These are phyloP conservation scores for Cryptocheilus praepositus DNA, from an alignment of 2,888 invertebrate genomes.

Conservation along the genomic window DNA sequence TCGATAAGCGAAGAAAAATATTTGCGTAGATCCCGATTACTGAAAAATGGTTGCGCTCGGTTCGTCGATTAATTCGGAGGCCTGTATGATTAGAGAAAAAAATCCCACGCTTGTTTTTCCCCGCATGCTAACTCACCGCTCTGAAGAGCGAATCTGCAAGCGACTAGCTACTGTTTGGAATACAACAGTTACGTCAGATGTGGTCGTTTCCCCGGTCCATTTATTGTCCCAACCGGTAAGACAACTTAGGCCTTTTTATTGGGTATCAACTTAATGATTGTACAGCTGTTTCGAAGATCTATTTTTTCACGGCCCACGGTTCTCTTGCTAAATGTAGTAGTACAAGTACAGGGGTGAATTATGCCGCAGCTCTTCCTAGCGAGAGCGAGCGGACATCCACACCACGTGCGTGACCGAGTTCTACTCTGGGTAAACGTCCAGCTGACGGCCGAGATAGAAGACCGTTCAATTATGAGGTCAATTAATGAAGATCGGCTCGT, in stretches of 20 bases:
- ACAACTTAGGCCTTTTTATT: no score
- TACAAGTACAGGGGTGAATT: slow-evolving; percentile 14
- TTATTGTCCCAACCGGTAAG: no score
- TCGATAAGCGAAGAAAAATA: no score
- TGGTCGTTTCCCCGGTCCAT: no score
- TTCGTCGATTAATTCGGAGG: not conserved
- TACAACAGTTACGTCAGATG: no score
- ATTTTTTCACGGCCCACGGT: not conserved
- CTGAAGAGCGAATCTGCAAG: no score
- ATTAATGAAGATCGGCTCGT: slow-evolving; percentile 27
- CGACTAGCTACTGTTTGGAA: no score
- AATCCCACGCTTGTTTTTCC: no score
- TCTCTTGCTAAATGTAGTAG: no score
- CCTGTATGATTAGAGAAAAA: no score
- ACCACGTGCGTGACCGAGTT: not conserved
- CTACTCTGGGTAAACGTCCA: slow-evolving; percentile 11
- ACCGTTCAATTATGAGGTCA: slow-evolving; percentile 31
- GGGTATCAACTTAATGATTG: slow-evolving; percentile 2
- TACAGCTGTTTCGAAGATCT: not conserved
- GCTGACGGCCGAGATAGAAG: slow-evolving; percentile 12
- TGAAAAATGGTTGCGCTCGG: slow-evolving; percentile 2
- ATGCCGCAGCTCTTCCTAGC: slow-evolving; percentile 7
- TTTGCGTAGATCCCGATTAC: not conserved
- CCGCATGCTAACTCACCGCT: no score
- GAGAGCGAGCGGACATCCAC: not conserved